A percentile compares a stretch with the other conserved stretches of the same genome.
These are phyloP conservation scores for Phrynosoma platyrhinos DNA, from an alignment of 2,113 vertebrate genomes.

Conservation along the genomic window DNA sequence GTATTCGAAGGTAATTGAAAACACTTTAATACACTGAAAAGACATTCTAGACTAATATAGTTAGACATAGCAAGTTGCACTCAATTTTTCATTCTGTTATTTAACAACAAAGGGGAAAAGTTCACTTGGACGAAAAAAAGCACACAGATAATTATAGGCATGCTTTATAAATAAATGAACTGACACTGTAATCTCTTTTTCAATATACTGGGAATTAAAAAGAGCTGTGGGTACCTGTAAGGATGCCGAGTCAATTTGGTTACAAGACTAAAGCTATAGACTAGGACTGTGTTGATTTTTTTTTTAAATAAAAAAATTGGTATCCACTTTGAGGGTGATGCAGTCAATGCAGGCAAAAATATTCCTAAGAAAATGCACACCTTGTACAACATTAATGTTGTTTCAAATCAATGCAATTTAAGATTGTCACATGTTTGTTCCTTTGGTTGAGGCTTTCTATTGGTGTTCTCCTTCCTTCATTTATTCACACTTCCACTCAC, in stretches of 20 bases:
- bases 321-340: background rate
- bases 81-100: conserved; percentile 41
- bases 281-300: background rate
- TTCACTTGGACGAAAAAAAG: background rate
- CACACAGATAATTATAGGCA: conserved; percentile 8
- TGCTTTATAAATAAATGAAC: conserved; percentile 41
- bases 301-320: background rate
- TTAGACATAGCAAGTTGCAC: conserved; percentile 30
- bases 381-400: background rate
- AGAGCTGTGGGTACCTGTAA: background rate
- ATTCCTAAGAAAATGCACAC: background rate
- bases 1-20: conserved; percentile 80
- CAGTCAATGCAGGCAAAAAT: background rate
- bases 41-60: conserved; percentile 66
- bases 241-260: background rate
- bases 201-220: conserved; percentile 23
- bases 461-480: background rate
- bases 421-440: background rate
- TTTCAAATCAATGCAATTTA: background rate
- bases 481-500: background rate
- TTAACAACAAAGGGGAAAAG: conserved; percentile 56
- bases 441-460: background rate
- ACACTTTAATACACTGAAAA: conserved; percentile 72
- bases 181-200: background rate
- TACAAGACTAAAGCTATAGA: background rate